A percentile compares a stretch with the other conserved stretches of the same genome.
Conservation (phyloP, 2,888 invertebrate genomes). For the Drosophila pseudotakahashii region DNA sequence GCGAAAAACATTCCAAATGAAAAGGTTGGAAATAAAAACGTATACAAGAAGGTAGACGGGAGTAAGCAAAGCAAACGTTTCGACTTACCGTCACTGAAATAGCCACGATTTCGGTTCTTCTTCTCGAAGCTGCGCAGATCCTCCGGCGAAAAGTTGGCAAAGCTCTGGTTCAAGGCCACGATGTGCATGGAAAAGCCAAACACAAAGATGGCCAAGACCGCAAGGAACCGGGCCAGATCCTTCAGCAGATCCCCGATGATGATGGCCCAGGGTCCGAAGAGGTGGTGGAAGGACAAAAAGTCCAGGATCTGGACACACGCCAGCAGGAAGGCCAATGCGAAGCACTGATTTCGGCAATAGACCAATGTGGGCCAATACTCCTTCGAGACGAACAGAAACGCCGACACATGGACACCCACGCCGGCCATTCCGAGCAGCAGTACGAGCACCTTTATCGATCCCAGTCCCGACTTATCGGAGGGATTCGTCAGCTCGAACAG, state of each 20-base stretch:
- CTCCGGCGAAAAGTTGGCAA: constrained; percentile 88
- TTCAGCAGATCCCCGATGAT: constrained; percentile 98
- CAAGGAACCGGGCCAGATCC: constrained; percentile 97
- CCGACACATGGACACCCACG: constrained; percentile 94
- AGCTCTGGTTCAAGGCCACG: constrained; percentile 97
- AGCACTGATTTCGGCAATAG: constrained; percentile 98
- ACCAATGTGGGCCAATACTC: constrained; percentile 93
- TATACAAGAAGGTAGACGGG: constrained; percentile 29
- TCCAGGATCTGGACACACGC: constrained; percentile 99
- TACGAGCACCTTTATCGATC: constrained; percentile 96
- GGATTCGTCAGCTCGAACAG: constrained; percentile 99
- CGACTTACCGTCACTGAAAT: constrained; percentile 91
- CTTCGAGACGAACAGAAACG: constrained; percentile 88
- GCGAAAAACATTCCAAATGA: constrained; percentile 72
- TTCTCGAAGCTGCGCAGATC: constrained; percentile 87
- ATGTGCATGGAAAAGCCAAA: constrained; percentile 99
- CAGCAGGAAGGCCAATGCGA: constrained; percentile 96
- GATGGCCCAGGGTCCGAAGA: constrained; percentile 99
- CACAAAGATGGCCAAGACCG: constrained; percentile 98
- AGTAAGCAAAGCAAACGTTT: constrained; percentile 63
- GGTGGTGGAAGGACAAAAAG: constrained; percentile 99
- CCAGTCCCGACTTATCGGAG: constrained; percentile 98
- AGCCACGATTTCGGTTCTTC: constrained; percentile 85
- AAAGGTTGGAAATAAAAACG: constrained; percentile 15
- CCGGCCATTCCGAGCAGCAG: constrained; percentile 95